phyloP scores from a whole-genome alignment of 2,113 vertebrate genomes.

The Sakesphorus luctuosus region DNA sequence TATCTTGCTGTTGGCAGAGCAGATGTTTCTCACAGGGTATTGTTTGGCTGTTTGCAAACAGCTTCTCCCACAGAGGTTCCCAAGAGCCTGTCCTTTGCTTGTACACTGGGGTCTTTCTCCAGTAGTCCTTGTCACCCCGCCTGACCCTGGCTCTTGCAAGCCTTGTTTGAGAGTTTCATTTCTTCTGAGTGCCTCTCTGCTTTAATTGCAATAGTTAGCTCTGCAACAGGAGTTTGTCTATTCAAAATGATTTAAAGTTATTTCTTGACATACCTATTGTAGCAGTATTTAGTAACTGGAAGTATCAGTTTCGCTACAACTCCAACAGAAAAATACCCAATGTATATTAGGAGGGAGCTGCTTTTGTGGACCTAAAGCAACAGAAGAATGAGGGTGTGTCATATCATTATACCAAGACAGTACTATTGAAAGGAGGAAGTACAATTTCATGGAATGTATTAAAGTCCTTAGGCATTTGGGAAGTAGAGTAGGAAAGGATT shows the following conservation, averaged over 20 bases:
- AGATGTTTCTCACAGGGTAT: conserved; percentile 16
- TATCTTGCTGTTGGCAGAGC: conserved; percentile 41
- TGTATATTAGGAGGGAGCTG: neutral
- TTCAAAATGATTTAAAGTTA: neutral
- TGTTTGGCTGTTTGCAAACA: conserved; percentile 28
- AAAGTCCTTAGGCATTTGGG: neutral
- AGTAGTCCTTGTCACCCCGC: neutral
- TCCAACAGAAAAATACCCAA: neutral
- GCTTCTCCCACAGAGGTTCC: neutral
- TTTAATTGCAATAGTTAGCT: conserved; percentile 1
- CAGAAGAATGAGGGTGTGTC: neutral
- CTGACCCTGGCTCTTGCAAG: neutral
- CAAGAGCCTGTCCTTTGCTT: neutral
- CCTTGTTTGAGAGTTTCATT: neutral
- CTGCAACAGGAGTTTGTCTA: neutral
- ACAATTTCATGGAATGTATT: neutral
- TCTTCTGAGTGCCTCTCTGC: neutral
- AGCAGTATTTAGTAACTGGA: neutral
- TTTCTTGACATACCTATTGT: neutral
- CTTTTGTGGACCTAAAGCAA: neutral
- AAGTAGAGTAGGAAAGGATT: neutral
- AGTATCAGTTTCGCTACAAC: neutral
- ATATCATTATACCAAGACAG: neutral
- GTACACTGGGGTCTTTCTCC: neutral
- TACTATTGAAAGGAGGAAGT: neutral